These are phyloP conservation scores for Aethes cnicana DNA, from an alignment of 2,888 invertebrate genomes.

Conservation along the genomic window DNA sequence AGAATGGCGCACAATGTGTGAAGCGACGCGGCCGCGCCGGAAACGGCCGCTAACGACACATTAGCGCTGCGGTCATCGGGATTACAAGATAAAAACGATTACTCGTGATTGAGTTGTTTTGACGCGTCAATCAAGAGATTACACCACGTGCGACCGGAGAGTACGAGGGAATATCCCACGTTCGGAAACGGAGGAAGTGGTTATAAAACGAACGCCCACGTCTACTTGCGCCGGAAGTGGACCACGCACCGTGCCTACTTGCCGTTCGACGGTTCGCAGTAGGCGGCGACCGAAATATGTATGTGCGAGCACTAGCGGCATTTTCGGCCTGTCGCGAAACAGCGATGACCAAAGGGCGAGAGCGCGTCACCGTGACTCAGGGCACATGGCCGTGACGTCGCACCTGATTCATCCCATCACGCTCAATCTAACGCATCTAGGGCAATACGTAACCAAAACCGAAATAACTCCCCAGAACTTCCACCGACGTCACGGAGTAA, in stretches of 20 bases:
- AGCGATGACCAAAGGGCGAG: conserved; percentile 18
- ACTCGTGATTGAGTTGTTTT: conserved; percentile 16
- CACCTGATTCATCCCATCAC: conserved; percentile 65
- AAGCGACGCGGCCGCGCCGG: conserved; percentile 34
- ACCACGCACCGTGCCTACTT: conserved; percentile 44
- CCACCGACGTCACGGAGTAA: conserved; percentile 25
- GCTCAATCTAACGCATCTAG: conserved; percentile 40
- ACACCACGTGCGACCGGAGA: conserved; percentile 13
- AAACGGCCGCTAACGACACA: conserved; percentile 25
- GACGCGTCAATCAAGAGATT: conserved; percentile 14
- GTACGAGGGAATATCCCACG: conserved; percentile 43
- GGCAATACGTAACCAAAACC: conserved; percentile 36
- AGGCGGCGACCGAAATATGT: conserved; percentile 51
- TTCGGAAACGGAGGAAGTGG: conserved; percentile 70
- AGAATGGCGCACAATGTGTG: conserved; percentile 45
- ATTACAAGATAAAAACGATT: conserved; percentile 11
- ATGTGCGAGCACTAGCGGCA: conserved; percentile 12
- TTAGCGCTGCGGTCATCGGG: conserved; percentile 7
- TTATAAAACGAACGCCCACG: conserved; percentile 73
- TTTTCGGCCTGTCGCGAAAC: conserved; percentile 2
- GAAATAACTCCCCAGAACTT: conserved; percentile 18
- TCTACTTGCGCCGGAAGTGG: conserved; percentile 63
- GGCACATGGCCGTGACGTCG: conserved; percentile 71
- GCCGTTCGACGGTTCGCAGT: conserved; percentile 41
- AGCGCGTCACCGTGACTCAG: conserved; percentile 33